Evolutionary conservation across 2,113 vertebrate species (phyloP), one percentile per base, ranked within the genome.

Genomic region (Thryonomys swinderianus): DNA sequence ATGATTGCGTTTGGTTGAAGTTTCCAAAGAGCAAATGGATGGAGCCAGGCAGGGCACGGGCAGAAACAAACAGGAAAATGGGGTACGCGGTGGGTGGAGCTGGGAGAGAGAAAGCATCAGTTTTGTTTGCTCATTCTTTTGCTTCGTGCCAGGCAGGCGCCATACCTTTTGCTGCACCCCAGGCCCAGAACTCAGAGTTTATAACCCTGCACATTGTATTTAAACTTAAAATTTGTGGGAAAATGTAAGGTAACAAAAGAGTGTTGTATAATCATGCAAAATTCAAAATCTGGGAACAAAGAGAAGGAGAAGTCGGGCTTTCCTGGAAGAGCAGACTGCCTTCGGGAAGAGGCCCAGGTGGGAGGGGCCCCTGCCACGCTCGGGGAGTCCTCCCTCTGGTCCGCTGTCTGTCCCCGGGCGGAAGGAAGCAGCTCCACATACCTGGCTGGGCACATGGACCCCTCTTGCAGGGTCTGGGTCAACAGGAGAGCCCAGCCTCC

Each of bases 401-500:
- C 23, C 27, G 23, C 57, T 18, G 37, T 14, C 55, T n/a, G n/a
- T n/a, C n/a, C n/a, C n/a, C n/a, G n/a, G n/a, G n/a, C n/a, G n/a
- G n/a, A n/a, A n/a, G n/a, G n/a, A n/a, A n/a, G n/a, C n/a, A 6
- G 2, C 5, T 25, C 18, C 2, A 3, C 45, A 42, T 13, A 0
- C 0, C 1, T 3, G n/a, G 17, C 18, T 12, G 17, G 40, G 83
- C n/a, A 2, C 1, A 57, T 0, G 7, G 40, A 1, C 57, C 18
- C 34, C 40, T 48, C 55, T 7, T 13, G 2, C 4, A 0, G 0
- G 67, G 51, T 62, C 34, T 40, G 25, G 40, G 51, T 2, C 67
- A 4, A 13, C 7, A 1, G 7, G 16, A 30, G 45, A 55, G 10
- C 53, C 13, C 13, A 55, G 81, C 32, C 18, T 59, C 57, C 57